Evolutionary conservation across 2,797 vertebrate species (phyloP).

Genomic region (Emys orbicularis): DNA sequence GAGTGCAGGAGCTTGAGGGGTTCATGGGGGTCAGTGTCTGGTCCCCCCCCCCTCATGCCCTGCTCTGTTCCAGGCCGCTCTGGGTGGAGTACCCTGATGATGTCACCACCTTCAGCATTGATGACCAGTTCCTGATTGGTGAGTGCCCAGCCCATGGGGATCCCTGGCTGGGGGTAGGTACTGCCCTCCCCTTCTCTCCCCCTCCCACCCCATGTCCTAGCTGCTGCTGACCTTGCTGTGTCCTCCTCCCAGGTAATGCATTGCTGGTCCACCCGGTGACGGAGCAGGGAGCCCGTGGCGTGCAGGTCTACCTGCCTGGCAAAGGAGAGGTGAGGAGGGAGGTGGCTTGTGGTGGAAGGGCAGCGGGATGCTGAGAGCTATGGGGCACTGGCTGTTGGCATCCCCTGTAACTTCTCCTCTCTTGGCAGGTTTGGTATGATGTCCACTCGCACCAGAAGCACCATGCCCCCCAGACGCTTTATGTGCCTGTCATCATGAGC

Average conservation of each 20-base stretch:
- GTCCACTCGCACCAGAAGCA: slow-evolving; percentile 89
- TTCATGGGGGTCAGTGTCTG: background rate
- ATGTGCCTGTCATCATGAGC: slow-evolving; percentile 90
- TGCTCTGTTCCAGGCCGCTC: slow-evolving; percentile 57
- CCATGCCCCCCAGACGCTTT: slow-evolving; percentile 88
- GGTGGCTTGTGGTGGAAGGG: background rate
- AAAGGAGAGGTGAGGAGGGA: slow-evolving; percentile 85
- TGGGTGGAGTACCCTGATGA: slow-evolving; percentile 82
- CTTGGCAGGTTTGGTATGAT: slow-evolving; percentile 91
- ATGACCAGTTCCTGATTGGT: slow-evolving; percentile 82
- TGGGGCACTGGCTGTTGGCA: background rate
- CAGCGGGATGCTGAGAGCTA: background rate
- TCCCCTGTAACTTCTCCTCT: background rate
- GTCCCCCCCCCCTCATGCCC: background rate
- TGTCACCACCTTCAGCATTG: slow-evolving; percentile 73
- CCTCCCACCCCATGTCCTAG: background rate
- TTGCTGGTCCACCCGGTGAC: slow-evolving; percentile 92
- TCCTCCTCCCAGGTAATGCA: slow-evolving; percentile 82
- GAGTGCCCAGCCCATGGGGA: slow-evolving; percentile 7
- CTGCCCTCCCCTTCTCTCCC: background rate
- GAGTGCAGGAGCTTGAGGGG: background rate
- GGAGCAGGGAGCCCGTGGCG: slow-evolving; percentile 87
- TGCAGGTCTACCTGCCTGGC: slow-evolving; percentile 92
- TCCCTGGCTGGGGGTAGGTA: background rate
- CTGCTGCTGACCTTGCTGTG: background rate